Percentiles rank a stretch among this genome's conserved stretches.
Conservation (phyloP, 2,113 vertebrate genomes). For the Lucifuga dentata region DNA sequence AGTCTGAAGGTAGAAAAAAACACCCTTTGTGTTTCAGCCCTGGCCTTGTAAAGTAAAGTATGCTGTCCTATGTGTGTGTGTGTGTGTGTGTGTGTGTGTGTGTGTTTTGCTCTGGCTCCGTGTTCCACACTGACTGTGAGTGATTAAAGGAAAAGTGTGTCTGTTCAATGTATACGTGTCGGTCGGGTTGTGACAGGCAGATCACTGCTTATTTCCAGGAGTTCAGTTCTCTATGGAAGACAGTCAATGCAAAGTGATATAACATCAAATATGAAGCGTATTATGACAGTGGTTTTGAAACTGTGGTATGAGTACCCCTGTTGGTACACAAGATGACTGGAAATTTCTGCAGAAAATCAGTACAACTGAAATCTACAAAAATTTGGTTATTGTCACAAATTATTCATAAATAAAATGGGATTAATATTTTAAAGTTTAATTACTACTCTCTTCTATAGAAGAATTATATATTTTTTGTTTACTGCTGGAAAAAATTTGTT, state of each 20-base stretch:
- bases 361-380: too few species aligned
- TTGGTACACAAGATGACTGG: too few species aligned
- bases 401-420: too few species aligned
- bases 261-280: too few species aligned
- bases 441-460: too few species aligned
- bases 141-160: slow-evolving; percentile 55
- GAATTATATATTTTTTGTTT: too few species aligned
- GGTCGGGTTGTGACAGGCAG: slow-evolving; percentile 23
- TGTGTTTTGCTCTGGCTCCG: slow-evolving; percentile 27
- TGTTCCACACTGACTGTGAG: slow-evolving; percentile 40
- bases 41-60: slow-evolving; percentile 66
- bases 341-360: too few species aligned
- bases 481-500: too few species aligned
- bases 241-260: neutral
- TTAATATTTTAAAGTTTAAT: too few species aligned
- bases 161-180: slow-evolving; percentile 54
- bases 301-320: too few species aligned
- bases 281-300: too few species aligned
- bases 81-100: slow-evolving; percentile 6
- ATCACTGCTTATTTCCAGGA: neutral
- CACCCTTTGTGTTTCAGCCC: slow-evolving; percentile 34
- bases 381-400: too few species aligned
- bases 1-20: slow-evolving; percentile 32
- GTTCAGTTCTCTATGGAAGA: neutral
- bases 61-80: slow-evolving; percentile 42